Base-by-base conservation (phyloP, 1,140 invertebrate genomes). In the Agraylea sexmaculata region DNA sequence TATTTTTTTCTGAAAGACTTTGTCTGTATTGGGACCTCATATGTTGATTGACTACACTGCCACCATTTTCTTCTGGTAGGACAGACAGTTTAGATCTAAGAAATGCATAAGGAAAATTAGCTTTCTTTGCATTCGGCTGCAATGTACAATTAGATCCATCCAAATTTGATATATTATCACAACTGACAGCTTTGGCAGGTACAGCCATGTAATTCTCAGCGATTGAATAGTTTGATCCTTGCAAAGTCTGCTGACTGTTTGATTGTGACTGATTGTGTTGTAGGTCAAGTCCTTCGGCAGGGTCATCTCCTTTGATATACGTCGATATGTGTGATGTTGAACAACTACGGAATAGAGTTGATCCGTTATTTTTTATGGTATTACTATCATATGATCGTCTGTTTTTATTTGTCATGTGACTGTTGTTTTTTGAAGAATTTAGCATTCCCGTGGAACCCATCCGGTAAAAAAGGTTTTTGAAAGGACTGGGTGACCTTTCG, bases 241-340 rank as follows among this genome's bases (percentile, higher is more conserved):
- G 48, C 25, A 2, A 30, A 13, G 8, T 19, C 41, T 19, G 13
- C 59, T 40, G 58, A 58, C 48, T 40, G 20, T 58, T 62, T 62
- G 48, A 62, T 56, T 47, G 66, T 57, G 51, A 60, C 11, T 58
- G 52, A 31, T 53, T 51, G 42, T 71, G 67, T 45, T 70, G 69
- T 28, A 80, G 63, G 53, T 81, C 80, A 30, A 84, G 70, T 12
- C 80, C 80, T 50, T 83, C 80, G 6, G 78, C 79, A 11, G 81
- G 81, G 64, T 83, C 80, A 49, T 83, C 80, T 25, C 77, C 79
- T 53, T 80, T 80, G 11, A 83, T 72, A 52, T 83, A 84, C n/a
- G 73, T 75, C 1, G 77, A 78, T 43, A 83, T 56, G 51, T 82
- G 78, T 33, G 79, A 83, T 10, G 80, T 83, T 31, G 80, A 83